These are phyloP conservation scores for Sebastolobus altivelis DNA, from an alignment of 2,797 vertebrate species.

Conservation along the genomic window DNA sequence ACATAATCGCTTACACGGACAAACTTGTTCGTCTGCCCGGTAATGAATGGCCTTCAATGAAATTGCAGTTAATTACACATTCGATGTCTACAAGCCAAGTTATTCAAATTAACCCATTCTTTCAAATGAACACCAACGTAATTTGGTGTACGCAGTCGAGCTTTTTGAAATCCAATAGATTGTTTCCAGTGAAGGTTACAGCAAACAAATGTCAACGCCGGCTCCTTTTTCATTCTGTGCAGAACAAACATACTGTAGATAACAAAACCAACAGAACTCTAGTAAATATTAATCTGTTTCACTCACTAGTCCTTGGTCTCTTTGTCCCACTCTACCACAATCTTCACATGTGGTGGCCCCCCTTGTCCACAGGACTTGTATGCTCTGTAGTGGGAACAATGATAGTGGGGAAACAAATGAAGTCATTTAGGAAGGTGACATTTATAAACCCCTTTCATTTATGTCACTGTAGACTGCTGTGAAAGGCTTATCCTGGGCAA, in stretches of 20 bases:
- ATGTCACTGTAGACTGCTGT: not conserved
- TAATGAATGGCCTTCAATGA: not conserved
- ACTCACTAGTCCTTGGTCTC: constrained; percentile 99
- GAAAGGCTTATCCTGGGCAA: not conserved
- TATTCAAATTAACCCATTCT: not conserved
- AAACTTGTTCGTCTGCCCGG: not conserved
- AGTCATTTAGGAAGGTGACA: not conserved
- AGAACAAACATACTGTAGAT: not conserved
- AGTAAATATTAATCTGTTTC: constrained; percentile 9
- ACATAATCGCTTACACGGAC: not conserved
- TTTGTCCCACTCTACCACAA: constrained; percentile 99
- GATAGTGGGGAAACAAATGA: not conserved
- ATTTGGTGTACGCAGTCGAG: not conserved
- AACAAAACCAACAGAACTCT: constrained; percentile 6
- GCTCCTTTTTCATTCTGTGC: not conserved
- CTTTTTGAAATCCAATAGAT: not conserved
- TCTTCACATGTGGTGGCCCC: constrained; percentile 95
- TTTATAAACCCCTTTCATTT: not conserved
- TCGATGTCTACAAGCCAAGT: not conserved
- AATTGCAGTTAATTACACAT: not conserved
- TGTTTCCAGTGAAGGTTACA: not conserved
- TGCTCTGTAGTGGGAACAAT: constrained; percentile 84
- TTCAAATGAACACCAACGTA: not conserved
- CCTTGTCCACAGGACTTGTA: constrained; percentile 97
- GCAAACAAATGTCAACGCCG: constrained; percentile 8